Base-by-base conservation (phyloP, 2,888 invertebrate genomes). In the Apomyelois bistriatella region DNA sequence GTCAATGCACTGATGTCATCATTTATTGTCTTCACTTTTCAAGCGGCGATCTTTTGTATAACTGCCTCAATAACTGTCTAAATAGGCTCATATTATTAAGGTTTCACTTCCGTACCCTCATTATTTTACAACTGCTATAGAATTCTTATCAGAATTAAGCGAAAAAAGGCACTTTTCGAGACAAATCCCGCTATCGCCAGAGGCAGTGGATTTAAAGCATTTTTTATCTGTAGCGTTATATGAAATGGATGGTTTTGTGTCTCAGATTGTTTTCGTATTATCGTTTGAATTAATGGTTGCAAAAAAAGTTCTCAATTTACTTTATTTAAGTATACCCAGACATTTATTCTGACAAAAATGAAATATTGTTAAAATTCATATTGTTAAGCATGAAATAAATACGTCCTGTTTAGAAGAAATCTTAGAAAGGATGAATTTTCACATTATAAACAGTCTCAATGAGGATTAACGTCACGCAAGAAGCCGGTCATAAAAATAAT, bases 131-230 rank as follows among this genome's bases (percentile, higher is more conserved):
- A 9, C 32, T 16, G 12, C 46, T 10, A 35, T 8, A 32, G 28
- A 41, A 46, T 46, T 32, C 46, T 46, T 35, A 46, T 35, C 46
- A 46, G 46, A 32, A 13, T 46, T 9, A 32, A 46, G 46, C 32
- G 30, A 46, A 46, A 46, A 32, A 46, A 32, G 10, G n/a, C 46
- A 41, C 41, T 41, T 42, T 16, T 46, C 32, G 28, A 32, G 46
- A 35, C 46, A 32, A 46, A 46, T 32, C 32, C 32, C n/a, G 46
- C 32, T 46, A 46, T 46, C 46, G 32, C 46, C 32, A 3, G 10
- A 10, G 32, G 46, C 46, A 46, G 15, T 46, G 32, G 46, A 32
- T 46, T 46, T 46, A 46, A 46, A 16, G 46, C 46, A 35, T 46
- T 46, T 43, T n/a, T 46, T 46, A 46, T 46, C 46, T 46, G 10